Evolutionary conservation across 2,797 vertebrate genomes (phyloP).

Genomic region (Tamandua tetradactyla): DNA sequence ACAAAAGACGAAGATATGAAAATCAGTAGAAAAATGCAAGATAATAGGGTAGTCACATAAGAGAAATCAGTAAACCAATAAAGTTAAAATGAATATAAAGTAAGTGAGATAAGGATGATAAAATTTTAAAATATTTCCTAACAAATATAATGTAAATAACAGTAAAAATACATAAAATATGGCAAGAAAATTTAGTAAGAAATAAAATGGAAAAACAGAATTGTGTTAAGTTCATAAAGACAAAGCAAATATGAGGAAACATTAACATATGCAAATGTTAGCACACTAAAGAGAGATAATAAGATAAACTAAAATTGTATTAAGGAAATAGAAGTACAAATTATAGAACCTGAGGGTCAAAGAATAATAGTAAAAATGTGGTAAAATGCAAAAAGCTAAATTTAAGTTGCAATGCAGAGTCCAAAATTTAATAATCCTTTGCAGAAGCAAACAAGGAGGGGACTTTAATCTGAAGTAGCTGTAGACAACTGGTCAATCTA

Average conservation of each 20-base stretch:
- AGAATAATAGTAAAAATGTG: not conserved
- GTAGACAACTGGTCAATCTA: not conserved
- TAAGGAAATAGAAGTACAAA: not conserved
- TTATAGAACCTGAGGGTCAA: not conserved
- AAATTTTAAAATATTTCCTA: not conserved
- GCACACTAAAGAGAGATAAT: not conserved
- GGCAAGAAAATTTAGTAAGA: not conserved
- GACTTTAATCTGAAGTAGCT: not conserved
- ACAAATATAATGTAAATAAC: not conserved
- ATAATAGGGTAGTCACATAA: not conserved
- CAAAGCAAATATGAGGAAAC: conserved; percentile 12
- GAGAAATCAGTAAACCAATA: not conserved
- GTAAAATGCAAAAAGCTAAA: not conserved
- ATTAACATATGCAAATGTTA: not conserved
- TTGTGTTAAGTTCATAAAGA: not conserved
- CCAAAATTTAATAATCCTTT: not conserved
- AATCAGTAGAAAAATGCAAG: conserved; percentile 19
- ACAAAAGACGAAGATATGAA: conserved; percentile 30
- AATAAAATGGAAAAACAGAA: not conserved
- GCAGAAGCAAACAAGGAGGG: not conserved
- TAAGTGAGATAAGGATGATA: not conserved
- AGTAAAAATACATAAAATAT: not conserved
- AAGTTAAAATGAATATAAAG: not conserved
- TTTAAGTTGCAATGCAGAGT: not conserved
- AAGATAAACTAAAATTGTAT: not conserved